Evolutionary conservation across 2,113 vertebrate species (phyloP).

Genomic region (Cygnus buccinator): DNA sequence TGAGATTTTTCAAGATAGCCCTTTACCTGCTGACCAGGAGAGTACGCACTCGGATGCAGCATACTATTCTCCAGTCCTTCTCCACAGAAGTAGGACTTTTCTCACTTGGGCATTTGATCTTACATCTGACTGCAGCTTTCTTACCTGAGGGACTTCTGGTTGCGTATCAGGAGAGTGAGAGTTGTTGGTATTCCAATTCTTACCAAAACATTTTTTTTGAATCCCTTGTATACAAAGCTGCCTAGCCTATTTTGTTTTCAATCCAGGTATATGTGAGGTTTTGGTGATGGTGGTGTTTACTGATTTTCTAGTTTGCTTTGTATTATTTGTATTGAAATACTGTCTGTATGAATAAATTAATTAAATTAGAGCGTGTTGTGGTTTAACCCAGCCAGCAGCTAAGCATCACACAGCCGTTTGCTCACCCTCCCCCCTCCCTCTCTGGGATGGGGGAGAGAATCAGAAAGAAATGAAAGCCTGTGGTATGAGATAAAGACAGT

Average conservation of each 20-base stretch:
- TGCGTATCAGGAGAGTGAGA: neutral
- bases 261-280: neutral
- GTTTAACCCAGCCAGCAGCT: too few relatives aligned
- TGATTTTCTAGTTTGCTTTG: neutral
- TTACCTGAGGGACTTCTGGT: neutral
- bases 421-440: too few relatives aligned
- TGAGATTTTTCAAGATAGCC: neutral
- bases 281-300: neutral
- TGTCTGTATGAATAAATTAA: neutral
- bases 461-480: too few relatives aligned
- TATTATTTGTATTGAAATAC: neutral
- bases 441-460: too few relatives aligned
- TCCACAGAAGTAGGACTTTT: neutral
- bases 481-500: too few relatives aligned
- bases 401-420: too few relatives aligned
- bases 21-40: neutral
- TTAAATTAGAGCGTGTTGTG: neutral
- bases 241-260: neutral
- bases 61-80: neutral
- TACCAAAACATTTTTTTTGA: neutral
- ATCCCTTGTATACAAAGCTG: neutral
- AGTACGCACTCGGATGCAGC: rapidly evolving
- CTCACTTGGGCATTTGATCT: neutral
- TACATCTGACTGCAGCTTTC: neutral
- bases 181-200: neutral